Evolutionary conservation across 2,113 vertebrate genomes (phyloP).

Genomic region (Himantopus leucocephalus): DNA sequence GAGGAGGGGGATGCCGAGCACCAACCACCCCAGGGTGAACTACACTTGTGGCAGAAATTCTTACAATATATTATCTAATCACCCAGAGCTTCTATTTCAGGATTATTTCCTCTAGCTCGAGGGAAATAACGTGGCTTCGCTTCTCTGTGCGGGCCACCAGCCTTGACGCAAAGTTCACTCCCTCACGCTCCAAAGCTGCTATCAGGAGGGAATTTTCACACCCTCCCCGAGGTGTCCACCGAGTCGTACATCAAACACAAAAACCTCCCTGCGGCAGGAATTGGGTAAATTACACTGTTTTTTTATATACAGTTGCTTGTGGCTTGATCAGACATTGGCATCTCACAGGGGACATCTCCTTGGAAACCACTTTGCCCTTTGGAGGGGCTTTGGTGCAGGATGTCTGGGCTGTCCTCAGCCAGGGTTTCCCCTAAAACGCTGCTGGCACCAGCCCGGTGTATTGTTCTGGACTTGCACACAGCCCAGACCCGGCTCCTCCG

Average conservation of each 20-base stretch:
- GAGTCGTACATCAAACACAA: not conserved
- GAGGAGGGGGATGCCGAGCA: not conserved
- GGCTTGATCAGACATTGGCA: not conserved
- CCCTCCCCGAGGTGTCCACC: not conserved
- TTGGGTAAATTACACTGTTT: not conserved
- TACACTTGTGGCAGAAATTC: accelerated
- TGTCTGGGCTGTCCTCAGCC: not conserved
- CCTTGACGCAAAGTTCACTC: not conserved
- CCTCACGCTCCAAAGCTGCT: not conserved
- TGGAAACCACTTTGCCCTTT: not conserved
- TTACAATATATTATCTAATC: not conserved
- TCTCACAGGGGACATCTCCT: not conserved
- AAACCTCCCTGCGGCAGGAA: not conserved
- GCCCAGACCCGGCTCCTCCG: not conserved
- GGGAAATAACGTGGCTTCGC: not conserved
- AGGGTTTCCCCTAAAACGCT: not conserved
- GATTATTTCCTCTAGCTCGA: not conserved
- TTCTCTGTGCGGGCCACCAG: not conserved
- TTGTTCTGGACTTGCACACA: not conserved
- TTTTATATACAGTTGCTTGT: not conserved
- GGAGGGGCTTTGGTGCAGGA: not conserved
- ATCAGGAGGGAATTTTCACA: not conserved
- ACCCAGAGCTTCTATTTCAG: not conserved
- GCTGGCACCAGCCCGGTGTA: not conserved
- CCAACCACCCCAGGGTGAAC: not conserved